phyloP scores from a whole-genome alignment of 37 sponge, comb jelly and placozoan species.

The Cliona cf. orientalis region DNA sequence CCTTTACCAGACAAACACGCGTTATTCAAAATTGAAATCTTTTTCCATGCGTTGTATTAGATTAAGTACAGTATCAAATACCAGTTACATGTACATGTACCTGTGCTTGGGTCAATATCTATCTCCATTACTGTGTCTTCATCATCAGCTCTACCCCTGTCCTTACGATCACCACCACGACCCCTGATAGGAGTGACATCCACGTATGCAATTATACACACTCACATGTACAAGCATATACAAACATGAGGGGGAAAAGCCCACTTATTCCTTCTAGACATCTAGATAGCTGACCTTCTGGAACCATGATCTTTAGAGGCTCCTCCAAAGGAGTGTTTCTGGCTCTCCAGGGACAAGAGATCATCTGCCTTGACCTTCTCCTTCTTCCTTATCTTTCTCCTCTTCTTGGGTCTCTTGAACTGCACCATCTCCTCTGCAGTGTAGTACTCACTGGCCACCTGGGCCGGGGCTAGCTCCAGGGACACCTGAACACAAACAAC shows the following conservation, averaged over 20 bases:
- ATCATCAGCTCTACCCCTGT: background rate
- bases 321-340: too few species aligned
- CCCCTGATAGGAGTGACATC: background rate
- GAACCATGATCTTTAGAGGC: conserved; percentile 32
- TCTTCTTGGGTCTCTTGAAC: conserved; percentile 89
- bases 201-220: background rate
- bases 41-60: too few species aligned
- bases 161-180: background rate
- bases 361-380: conserved; percentile 64
- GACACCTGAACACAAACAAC: conserved; percentile 38
- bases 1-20: too few species aligned
- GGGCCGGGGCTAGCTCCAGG: conserved; percentile 44
- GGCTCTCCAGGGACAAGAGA: conserved; percentile 23
- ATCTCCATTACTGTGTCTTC: conserved; percentile 4
- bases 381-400: conserved; percentile 60
- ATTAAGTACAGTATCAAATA: too few species aligned
- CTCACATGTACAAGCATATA: background rate
- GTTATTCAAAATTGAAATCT: too few species aligned
- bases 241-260: background rate
- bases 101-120: background rate
- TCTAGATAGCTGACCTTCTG: background rate
- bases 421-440: conserved; percentile 89
- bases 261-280: background rate
- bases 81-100: background rate
- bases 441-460: conserved; percentile 85